Evolutionary conservation across 2,888 invertebrate species (phyloP).

Genomic region (Gibbula magus): DNA sequence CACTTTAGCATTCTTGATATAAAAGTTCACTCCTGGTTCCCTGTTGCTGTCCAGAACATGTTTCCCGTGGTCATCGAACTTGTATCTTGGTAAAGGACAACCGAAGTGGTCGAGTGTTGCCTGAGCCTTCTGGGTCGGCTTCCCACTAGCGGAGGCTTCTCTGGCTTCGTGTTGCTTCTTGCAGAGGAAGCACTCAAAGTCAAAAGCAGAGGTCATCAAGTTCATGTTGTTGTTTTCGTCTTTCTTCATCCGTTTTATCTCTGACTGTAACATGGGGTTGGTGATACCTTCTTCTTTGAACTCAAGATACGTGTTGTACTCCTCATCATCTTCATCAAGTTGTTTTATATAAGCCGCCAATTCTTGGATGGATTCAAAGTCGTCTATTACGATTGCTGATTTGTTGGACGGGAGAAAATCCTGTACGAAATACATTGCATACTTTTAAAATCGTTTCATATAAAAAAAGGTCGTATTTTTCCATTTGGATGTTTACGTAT

Average conservation of each 20-base stretch:
- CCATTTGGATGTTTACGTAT: too few relatives aligned
- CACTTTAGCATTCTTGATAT: background rate
- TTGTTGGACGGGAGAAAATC: conserved; percentile 66
- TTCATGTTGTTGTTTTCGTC: too few relatives aligned
- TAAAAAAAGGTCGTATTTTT: too few relatives aligned
- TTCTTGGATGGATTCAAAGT: conserved; percentile 60
- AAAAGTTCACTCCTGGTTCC: background rate
- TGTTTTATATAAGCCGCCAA: conserved; percentile 59
- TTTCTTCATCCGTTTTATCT: conserved; percentile 34
- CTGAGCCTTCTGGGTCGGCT: conserved; percentile 30
- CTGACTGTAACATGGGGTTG: conserved; percentile 53
- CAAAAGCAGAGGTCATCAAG: conserved; percentile 53
- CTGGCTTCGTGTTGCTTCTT: conserved; percentile 52
- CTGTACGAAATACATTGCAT: conserved; percentile 34
- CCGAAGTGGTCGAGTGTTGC: conserved; percentile 75
- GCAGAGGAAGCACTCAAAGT: conserved; percentile 70
- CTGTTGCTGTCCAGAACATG: background rate
- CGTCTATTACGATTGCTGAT: conserved; percentile 63
- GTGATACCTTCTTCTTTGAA: conserved; percentile 55
- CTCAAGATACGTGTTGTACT: conserved; percentile 59
- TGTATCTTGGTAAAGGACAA: conserved; percentile 76
- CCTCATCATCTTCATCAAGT: conserved; percentile 63
- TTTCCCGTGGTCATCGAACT: background rate
- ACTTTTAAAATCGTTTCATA: background rate
- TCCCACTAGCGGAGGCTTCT: conserved; percentile 47